These are phyloP conservation scores for Rattus rattus DNA, from an alignment of 2,113 vertebrate genomes.

Conservation along the genomic window DNA sequence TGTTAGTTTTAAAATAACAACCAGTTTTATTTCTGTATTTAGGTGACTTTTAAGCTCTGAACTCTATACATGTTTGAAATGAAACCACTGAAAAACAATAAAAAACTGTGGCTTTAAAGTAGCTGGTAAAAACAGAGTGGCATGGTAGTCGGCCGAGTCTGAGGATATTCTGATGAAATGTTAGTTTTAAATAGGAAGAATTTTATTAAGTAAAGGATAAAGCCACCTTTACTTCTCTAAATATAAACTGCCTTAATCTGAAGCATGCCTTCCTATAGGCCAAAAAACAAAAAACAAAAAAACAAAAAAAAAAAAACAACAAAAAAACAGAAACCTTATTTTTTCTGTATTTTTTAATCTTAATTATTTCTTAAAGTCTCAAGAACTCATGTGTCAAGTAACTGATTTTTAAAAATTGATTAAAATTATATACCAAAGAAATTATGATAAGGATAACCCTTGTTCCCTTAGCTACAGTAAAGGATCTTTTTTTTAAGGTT, in stretches of 20 bases:
- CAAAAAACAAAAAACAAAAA: not conserved
- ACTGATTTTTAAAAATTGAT: not conserved
- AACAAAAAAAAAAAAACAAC: not conserved
- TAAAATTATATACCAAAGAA: conserved; percentile 18
- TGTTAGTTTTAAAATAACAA: conserved; percentile 31
- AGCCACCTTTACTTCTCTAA: conserved; percentile 35
- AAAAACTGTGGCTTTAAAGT: conserved; percentile 23
- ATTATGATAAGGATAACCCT: not conserved
- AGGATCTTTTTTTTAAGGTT: not conserved
- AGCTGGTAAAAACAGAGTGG: not conserved
- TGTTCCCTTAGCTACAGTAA: not conserved
- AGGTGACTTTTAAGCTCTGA: conserved; percentile 38
- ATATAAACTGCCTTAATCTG: conserved; percentile 32
- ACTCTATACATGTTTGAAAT: not conserved
- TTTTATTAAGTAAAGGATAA: not conserved
- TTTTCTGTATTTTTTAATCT: not conserved
- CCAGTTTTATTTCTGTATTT: conserved; percentile 28
- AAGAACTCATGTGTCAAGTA: conserved; percentile 7
- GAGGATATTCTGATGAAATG: not conserved
- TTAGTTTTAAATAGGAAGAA: not conserved
- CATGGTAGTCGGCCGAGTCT: not conserved
- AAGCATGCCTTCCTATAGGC: not conserved
- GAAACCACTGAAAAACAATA: conserved; percentile 22
- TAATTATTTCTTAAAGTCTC: not conserved
- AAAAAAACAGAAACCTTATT: not conserved